Percentiles rank a stretch among this genome's conserved stretches.
Evolutionary conservation across 2,797 vertebrate genomes (phyloP).

Genomic region (Malacoraja senta): DNA sequence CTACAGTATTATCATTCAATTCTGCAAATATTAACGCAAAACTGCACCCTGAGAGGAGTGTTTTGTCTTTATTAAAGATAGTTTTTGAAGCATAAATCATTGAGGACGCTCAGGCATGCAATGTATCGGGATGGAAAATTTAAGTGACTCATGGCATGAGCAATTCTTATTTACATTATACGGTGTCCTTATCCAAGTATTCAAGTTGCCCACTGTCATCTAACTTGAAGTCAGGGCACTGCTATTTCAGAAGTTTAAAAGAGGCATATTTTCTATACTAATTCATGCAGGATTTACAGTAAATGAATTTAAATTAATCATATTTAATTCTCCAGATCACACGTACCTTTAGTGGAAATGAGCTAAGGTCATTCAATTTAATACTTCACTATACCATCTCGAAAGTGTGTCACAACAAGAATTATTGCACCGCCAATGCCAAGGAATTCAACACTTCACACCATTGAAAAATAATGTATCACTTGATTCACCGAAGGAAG

Average conservation of each 20-base stretch:
- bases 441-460: slow-evolving; percentile 20
- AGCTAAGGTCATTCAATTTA: background rate
- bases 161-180: slow-evolving; percentile 20
- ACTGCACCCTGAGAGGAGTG: slow-evolving; percentile 34
- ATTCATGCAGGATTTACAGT: background rate
- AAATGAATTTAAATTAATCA: background rate
- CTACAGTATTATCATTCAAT: slow-evolving; percentile 39
- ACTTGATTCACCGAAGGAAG: background rate
- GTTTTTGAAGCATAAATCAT: slow-evolving; percentile 34
- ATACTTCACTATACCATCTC: background rate
- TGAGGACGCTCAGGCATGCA: background rate
- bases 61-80: slow-evolving; percentile 35
- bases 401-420: background rate
- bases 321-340: background rate
- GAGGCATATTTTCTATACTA: background rate
- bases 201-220: slow-evolving; percentile 9
- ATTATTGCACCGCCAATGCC: background rate
- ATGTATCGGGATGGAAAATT: slow-evolving; percentile 3
- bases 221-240: background rate
- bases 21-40: slow-evolving; percentile 38
- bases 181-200: background rate
- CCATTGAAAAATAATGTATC: slow-evolving; percentile 29
- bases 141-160: background rate
- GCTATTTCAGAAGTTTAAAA: background rate
- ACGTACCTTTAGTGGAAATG: background rate